These are phyloP conservation scores for Ameiurus melas DNA, from an alignment of 2,113 vertebrate genomes.

Conservation along the genomic window DNA sequence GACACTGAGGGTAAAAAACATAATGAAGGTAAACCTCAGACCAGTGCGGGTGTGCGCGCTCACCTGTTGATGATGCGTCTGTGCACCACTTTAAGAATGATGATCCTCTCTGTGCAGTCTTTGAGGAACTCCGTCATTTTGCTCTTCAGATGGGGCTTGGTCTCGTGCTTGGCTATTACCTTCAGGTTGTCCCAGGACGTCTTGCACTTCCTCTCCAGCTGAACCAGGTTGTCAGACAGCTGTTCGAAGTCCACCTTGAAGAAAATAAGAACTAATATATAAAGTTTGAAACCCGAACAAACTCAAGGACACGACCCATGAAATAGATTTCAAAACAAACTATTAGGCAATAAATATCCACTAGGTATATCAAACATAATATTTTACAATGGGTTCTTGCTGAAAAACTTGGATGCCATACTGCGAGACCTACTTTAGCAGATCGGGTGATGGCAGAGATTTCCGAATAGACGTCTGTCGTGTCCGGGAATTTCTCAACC, in stretches of 20 bases:
- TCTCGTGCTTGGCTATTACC: conserved; percentile 86
- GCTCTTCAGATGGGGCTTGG: conserved; percentile 78
- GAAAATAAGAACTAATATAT: not conserved
- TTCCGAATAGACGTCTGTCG: conserved; percentile 91
- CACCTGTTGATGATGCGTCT: conserved; percentile 90
- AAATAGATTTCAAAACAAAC: not conserved
- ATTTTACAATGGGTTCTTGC: not conserved
- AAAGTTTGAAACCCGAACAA: not conserved
- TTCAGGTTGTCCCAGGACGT: conserved; percentile 90
- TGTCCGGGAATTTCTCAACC: conserved; percentile 84
- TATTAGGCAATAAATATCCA: not conserved
- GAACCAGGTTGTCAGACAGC: conserved; percentile 84
- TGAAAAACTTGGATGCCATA: not conserved
- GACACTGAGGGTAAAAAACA: not conserved
- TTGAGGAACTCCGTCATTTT: conserved; percentile 90
- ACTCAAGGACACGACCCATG: not conserved
- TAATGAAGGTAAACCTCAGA: not conserved
- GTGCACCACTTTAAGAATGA: conserved; percentile 89
- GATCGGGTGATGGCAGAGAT: conserved; percentile 87
- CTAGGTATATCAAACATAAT: not conserved
- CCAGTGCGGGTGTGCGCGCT: too few relatives aligned
- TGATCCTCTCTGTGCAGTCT: conserved; percentile 84
- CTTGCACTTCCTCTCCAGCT: conserved; percentile 86
- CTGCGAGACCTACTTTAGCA: conserved; percentile 78
- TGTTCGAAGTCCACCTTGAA: conserved; percentile 91